Percentiles rank a stretch among this genome's conserved stretches.
These are phyloP conservation scores for Sus cebifrons DNA, from an alignment of 2,797 vertebrate genomes.

Conservation along the genomic window DNA sequence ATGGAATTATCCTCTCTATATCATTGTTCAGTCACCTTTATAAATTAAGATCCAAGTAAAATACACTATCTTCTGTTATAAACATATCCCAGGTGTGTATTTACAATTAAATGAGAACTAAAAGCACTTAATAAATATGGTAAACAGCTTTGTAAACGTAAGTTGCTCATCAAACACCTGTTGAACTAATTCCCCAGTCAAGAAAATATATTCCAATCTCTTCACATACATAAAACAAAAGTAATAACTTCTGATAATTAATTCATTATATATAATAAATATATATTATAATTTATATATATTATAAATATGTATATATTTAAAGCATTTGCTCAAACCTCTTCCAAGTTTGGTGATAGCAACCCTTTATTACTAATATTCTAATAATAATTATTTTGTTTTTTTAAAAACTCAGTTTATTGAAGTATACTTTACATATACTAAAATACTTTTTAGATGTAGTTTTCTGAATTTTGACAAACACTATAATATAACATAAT, in stretches of 20 bases:
- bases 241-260: constrained; percentile 7
- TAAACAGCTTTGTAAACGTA: neutral
- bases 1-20: neutral
- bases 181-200: neutral
- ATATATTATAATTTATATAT: too few relatives aligned
- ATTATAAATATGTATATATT: neutral
- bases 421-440: neutral
- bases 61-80: neutral
- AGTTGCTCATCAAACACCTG: neutral
- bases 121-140: neutral
- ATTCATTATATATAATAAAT: neutral
- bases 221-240: neutral
- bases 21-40: neutral
- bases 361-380: neutral
- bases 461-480: neutral
- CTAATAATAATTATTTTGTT: neutral
- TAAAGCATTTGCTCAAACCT: neutral
- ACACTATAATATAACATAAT: neutral
- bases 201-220: neutral
- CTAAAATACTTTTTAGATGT: neutral
- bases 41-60: neutral
- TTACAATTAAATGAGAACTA: neutral
- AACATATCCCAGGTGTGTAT: neutral
- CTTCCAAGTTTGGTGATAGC: neutral
- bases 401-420: neutral